Evolutionary conservation across 2,888 invertebrate genomes (phyloP).

Genomic region (Rotaria macrura): DNA sequence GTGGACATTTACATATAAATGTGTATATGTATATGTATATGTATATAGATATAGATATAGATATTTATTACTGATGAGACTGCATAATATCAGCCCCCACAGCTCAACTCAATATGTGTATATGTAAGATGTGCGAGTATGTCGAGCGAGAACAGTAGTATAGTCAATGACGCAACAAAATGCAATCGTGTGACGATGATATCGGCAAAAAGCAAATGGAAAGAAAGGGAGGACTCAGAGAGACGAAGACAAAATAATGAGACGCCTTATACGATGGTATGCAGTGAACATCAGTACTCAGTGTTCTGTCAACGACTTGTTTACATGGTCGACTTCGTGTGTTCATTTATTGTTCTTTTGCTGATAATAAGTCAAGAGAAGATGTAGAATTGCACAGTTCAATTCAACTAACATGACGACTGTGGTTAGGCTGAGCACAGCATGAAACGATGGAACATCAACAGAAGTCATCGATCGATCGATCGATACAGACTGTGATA

Average conservation of each 20-base stretch:
- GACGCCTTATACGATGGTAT: not conserved
- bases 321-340: not conserved
- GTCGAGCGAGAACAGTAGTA: not conserved
- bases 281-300: not conserved
- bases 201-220: not conserved
- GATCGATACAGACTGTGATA: not conserved
- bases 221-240: not conserved
- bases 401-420: not conserved
- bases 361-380: not conserved
- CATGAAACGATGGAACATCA: not conserved
- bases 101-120: not conserved
- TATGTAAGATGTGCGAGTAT: not conserved
- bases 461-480: not conserved
- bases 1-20: too few relatives aligned
- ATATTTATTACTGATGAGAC: not conserved
- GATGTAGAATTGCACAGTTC: not conserved
- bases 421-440: not conserved
- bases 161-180: not conserved
- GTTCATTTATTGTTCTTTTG: not conserved
- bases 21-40: not conserved
- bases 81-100: not conserved
- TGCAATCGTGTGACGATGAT: slow-evolving; percentile 3
- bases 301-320: not conserved
- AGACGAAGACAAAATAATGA: not conserved
- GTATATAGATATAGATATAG: not conserved